These are phyloP conservation scores for Muricea muricata DNA, from an alignment of 92 coral and sea anemone species.

Conservation along the genomic window DNA sequence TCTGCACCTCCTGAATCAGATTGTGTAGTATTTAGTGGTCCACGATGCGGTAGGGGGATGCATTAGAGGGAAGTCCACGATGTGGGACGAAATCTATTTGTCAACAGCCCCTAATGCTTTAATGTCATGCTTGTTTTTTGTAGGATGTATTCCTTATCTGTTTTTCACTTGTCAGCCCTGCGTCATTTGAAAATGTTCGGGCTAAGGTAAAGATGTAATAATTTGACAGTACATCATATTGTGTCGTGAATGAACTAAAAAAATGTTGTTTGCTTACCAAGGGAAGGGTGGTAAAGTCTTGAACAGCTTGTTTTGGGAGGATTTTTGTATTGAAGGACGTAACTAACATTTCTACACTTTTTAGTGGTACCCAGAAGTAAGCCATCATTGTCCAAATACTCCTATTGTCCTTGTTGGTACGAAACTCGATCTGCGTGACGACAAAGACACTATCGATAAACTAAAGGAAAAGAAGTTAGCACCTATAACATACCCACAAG, in stretches of 20 bases:
- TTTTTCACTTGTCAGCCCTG: conserved; percentile 94
- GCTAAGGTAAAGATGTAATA: conserved; percentile 80
- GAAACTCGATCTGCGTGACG: conserved; percentile 8
- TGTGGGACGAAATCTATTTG: too few relatives aligned
- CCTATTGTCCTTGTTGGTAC: conserved; percentile 22
- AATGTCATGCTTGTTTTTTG: conserved; percentile 3
- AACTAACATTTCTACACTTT: neutral
- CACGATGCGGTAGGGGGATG: too few relatives aligned
- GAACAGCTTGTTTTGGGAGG: too few relatives aligned
- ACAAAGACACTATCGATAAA: neutral
- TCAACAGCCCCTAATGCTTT: too few relatives aligned
- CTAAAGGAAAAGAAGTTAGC: neutral
- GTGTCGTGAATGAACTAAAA: too few relatives aligned
- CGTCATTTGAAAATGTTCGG: conserved; percentile 93
- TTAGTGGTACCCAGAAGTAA: conserved; percentile 21
- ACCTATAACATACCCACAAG: neutral
- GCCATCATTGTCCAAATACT: conserved; percentile 1
- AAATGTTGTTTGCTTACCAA: too few relatives aligned
- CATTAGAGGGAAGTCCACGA: too few relatives aligned
- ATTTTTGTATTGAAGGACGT: too few relatives aligned
- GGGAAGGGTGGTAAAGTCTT: too few relatives aligned
- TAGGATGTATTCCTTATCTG: conserved; percentile 98
- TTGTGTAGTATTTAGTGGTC: too few relatives aligned
- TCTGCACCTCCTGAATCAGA: too few relatives aligned
- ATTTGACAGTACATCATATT: neutral